These are phyloP conservation scores for Amphibalanus amphitrite DNA, from an alignment of 1,140 invertebrate genomes.

Conservation along the genomic window DNA sequence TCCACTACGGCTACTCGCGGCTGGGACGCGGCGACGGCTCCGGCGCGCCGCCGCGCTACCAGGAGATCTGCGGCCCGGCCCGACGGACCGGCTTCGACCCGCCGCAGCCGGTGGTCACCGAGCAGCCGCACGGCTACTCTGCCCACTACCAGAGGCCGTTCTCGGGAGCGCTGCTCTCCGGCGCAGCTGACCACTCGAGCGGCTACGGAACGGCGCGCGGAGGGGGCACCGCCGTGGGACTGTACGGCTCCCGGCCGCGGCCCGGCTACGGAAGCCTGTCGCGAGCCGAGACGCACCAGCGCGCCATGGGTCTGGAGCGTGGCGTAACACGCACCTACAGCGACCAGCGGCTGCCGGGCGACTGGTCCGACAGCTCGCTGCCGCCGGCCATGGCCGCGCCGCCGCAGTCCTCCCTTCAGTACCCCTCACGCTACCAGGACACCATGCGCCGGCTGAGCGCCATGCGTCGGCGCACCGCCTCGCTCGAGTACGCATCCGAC, in stretches of 20 bases:
- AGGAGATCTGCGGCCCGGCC: conserved; percentile 6
- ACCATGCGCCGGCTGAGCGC: conserved; percentile 20
- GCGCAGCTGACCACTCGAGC: conserved; percentile 20
- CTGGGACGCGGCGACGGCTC: conserved; percentile 10
- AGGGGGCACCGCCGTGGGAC: conserved; percentile 21
- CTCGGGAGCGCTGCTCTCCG: conserved; percentile 17
- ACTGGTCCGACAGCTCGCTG: conserved; percentile 17
- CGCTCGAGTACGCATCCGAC: conserved; percentile 78
- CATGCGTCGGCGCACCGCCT: conserved; percentile 20
- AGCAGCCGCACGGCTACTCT: conserved; percentile 40
- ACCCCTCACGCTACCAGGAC: conserved; percentile 18
- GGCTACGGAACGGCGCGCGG: conserved; percentile 55
- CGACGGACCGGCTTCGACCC: conserved; percentile 39
- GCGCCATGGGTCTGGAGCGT: conserved; percentile 33
- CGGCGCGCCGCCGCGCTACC: conserved; percentile 8
- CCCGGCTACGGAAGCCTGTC: conserved; percentile 12
- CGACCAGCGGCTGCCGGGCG: conserved; percentile 22
- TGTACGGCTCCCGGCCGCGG: conserved; percentile 52
- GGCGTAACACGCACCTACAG: conserved; percentile 22
- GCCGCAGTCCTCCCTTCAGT: conserved; percentile 18
- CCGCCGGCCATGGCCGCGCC: conserved; percentile 12
- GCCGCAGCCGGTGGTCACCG: conserved; percentile 62
- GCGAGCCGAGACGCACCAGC: conserved; percentile 22
- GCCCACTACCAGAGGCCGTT: conserved; percentile 15
- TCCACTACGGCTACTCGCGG: conserved; percentile 17